Base-by-base conservation (phyloP, 1,140 invertebrate genomes). In the Apis laboriosa region DNA sequence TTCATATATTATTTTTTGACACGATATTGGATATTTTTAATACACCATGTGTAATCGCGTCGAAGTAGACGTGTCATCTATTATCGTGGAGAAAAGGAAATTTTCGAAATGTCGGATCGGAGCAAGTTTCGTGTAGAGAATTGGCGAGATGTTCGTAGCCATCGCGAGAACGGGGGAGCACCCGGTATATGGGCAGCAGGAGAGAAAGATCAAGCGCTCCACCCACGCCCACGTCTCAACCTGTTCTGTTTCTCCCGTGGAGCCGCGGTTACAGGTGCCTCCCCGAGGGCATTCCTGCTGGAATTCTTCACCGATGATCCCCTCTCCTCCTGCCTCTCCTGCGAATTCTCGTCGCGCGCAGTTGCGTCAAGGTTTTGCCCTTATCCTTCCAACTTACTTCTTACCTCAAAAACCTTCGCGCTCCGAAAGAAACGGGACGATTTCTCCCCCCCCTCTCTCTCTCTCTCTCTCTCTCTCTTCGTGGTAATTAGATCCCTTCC, bases 191-290 rank as follows among this genome's bases (percentile, higher is more conserved):
- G 84, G 77, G 70, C 77, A 86, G 84, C 84, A 79, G 84, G 82
- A 87, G 88, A 88, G 88, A 91, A 93, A 93, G 91, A 93, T 92
- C 91, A 92, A 91, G 91, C 91, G 91, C 89, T 92, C 91, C 92
- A 93, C 92, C 92, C 91, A 93, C 92, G 92, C 92, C 89, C 90
- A 92, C 85, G 85, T 91, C 92, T 92, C 91, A 92, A 92, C 92
- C 92, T 92, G 92, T 92, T 92, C 92, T 91, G 90, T 91, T 92
- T 89, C 92, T 91, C 83, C 81, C 90, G 75, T 91, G 86, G 91
- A 90, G 92, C 89, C 89, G 88, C 88, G 90, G 91, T 92, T 93
- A 93, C 92, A 93, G 92, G 92, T 93, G 92, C 92, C 92, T 92
- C 87, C 91, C 88, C 83, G 88, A 90, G 90, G 89, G 92, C 92